Conservation (phyloP, 2,888 invertebrate species). For the Abrostola triplasia region DNA sequence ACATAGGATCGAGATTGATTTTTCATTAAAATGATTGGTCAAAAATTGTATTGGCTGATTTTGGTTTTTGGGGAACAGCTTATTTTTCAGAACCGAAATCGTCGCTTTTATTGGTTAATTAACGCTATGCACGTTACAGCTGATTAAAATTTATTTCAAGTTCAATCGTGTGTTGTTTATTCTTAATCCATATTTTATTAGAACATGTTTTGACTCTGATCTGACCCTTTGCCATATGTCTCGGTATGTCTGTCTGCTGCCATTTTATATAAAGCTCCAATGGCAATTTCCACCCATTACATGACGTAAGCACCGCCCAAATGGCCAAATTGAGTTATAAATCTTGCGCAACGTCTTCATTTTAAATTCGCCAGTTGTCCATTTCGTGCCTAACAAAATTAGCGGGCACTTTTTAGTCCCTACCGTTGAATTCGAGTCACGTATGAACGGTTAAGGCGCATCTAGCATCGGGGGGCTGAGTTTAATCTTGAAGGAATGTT, state of each 20-base stretch:
- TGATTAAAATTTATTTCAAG: too few relatives aligned
- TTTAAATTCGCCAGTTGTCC: conserved; percentile 69
- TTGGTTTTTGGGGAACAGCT: too few relatives aligned
- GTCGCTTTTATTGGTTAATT: too few relatives aligned
- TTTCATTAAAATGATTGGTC: too few relatives aligned
- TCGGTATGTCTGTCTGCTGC: conserved; percentile 41
- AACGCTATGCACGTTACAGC: too few relatives aligned
- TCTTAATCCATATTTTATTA: conserved; percentile 35
- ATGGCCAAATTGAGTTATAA: conserved; percentile 70
- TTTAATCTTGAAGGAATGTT: conserved; percentile 83
- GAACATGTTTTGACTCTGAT: conserved; percentile 17
- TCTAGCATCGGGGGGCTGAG: conserved; percentile 63
- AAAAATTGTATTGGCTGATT: too few relatives aligned
- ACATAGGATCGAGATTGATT: too few relatives aligned
- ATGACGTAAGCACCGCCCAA: conserved; percentile 49
- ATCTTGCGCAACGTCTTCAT: conserved; percentile 66
- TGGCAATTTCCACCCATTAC: conserved; percentile 55
- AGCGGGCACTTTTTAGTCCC: conserved; percentile 72
- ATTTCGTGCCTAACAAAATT: conserved; percentile 69
- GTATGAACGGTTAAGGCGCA: conserved; percentile 69
- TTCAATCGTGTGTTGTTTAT: not conserved
- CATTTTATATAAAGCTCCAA: conserved; percentile 38
- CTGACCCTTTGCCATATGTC: conserved; percentile 28
- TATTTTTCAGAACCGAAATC: too few relatives aligned
- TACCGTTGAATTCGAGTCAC: conserved; percentile 69